These are phyloP conservation scores for Zaprionus taronus DNA, from an alignment of 1,140 invertebrate species.

Conservation along the genomic window DNA sequence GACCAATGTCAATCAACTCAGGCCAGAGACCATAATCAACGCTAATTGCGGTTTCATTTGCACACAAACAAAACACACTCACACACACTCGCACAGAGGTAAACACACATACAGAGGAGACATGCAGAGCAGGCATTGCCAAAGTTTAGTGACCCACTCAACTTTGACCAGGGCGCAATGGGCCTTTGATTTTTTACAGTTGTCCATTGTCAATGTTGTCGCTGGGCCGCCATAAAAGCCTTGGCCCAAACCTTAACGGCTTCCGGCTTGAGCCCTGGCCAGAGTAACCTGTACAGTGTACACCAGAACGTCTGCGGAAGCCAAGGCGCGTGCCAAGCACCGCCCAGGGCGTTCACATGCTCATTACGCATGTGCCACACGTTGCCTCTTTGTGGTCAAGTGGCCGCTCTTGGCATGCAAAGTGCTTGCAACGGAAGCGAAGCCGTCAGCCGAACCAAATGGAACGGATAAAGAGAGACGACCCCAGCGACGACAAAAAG, in stretches of 20 bases:
- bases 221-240: conserved; percentile 62
- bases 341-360: conserved; percentile 55
- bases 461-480: conserved; percentile 39
- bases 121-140: not conserved
- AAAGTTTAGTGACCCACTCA: conserved; percentile 80
- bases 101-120: too few species aligned
- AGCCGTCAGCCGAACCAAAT: conserved; percentile 23
- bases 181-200: conserved; percentile 49
- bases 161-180: conserved; percentile 61
- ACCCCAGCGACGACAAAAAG: not conserved
- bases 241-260: conserved; percentile 62
- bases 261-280: conserved; percentile 57
- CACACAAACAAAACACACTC: conserved; percentile 21
- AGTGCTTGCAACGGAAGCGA: conserved; percentile 70
- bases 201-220: conserved; percentile 56
- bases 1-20: conserved; percentile 73
- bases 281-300: too few species aligned
- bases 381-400: conserved; percentile 68
- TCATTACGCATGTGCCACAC: conserved; percentile 71
- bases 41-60: conserved; percentile 68
- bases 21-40: conserved; percentile 57
- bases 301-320: conserved; percentile 49
- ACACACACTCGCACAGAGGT: too few species aligned
- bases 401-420: conserved; percentile 69
- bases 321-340: conserved; percentile 71